phyloP scores from a whole-genome alignment of 2,113 vertebrate genomes.

The Hymenochirus boettgeri region DNA sequence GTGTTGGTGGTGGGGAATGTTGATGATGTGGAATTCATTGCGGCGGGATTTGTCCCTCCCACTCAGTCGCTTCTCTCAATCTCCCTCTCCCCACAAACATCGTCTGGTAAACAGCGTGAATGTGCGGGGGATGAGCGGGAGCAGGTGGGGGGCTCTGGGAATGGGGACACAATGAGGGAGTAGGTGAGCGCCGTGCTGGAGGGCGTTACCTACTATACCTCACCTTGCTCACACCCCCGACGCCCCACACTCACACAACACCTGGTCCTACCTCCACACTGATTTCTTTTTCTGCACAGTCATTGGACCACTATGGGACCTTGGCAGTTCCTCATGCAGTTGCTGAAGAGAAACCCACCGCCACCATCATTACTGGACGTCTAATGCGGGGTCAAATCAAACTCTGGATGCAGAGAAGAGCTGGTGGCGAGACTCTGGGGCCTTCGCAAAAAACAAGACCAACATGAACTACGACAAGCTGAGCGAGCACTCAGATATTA shows the following conservation, averaged over 20 bases:
- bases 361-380: constrained; percentile 83
- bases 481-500: constrained; percentile 41
- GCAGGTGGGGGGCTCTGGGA: neutral
- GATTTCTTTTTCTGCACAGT: constrained; percentile 45
- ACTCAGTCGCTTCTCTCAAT: constrained; percentile 12
- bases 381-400: constrained; percentile 83
- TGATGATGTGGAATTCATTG: constrained; percentile 7
- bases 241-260: neutral
- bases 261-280: neutral
- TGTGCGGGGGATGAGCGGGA: constrained; percentile 2
- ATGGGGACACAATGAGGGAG: neutral
- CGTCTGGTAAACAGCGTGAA: constrained; percentile 6
- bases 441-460: constrained; percentile 84
- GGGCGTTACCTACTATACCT: neutral
- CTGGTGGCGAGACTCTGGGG: constrained; percentile 85
- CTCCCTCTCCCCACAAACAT: neutral
- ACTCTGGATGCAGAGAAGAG: constrained; percentile 82
- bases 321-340: constrained; percentile 88
- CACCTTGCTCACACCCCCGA: neutral
- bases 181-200: constrained; percentile 4
- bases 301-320: constrained; percentile 86
- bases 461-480: constrained; percentile 85
- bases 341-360: constrained; percentile 78
- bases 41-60: constrained; percentile 13
- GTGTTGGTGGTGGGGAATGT: neutral